Conservation (phyloP, 1,140 invertebrate genomes). For the Halictus rubicundus region DNA sequence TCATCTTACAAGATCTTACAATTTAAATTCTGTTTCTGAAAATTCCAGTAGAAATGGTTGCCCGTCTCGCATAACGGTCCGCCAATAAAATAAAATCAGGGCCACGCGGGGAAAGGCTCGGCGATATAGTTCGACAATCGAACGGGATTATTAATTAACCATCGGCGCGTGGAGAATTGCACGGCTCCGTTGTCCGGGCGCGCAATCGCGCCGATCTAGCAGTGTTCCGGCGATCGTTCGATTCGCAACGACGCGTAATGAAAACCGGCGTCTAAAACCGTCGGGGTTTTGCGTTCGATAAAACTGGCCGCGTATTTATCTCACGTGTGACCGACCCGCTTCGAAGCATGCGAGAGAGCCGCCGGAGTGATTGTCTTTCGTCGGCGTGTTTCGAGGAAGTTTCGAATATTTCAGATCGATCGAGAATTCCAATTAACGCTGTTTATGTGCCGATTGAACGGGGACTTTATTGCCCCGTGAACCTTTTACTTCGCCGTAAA, state of each 20-base stretch:
- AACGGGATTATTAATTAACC: conserved; percentile 58
- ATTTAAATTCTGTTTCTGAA: too few relatives aligned
- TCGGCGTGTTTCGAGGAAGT: neutral
- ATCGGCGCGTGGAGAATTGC: conserved; percentile 54
- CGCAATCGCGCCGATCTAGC: conserved; percentile 27
- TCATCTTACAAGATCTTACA: too few relatives aligned
- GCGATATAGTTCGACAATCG: conserved; percentile 44
- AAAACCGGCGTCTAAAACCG: conserved; percentile 23
- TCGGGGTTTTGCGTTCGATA: conserved; percentile 29
- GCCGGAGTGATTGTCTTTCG: neutral
- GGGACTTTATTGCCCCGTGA: neutral
- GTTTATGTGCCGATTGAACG: neutral
- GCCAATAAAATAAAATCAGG: neutral
- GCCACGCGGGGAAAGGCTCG: conserved; percentile 37
- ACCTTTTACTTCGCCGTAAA: neutral
- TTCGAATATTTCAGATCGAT: neutral
- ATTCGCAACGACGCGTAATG: conserved; percentile 22
- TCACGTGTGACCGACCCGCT: neutral
- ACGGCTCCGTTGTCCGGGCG: conserved; percentile 9
- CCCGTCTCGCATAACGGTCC: too few relatives aligned
- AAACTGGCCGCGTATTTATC: conserved; percentile 3
- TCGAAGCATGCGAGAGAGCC: neutral
- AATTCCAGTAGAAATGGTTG: too few relatives aligned
- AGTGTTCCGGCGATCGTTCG: conserved; percentile 32
- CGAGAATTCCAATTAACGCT: neutral